A percentile compares a stretch with the other conserved stretches of the same genome.
These are phyloP conservation scores for Sebastes diploproa DNA, from an alignment of 2,797 vertebrate genomes.

Conservation along the genomic window DNA sequence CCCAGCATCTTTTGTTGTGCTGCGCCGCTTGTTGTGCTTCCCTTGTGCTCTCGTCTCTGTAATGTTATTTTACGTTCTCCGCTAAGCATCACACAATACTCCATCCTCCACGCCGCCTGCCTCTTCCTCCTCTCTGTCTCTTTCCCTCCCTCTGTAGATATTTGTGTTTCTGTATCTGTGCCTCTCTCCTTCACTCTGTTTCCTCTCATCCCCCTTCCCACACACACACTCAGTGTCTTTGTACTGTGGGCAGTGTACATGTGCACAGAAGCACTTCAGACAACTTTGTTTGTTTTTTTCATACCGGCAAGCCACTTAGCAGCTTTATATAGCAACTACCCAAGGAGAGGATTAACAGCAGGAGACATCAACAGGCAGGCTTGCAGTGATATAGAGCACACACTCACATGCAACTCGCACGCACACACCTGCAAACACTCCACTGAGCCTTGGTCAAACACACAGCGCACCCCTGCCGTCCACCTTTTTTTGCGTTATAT, in stretches of 20 bases:
- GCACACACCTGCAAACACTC: conserved; percentile 13
- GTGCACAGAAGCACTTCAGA: conserved; percentile 72
- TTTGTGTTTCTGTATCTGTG: conserved; percentile 56
- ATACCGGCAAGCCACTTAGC: conserved; percentile 76
- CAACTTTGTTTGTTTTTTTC: conserved; percentile 65
- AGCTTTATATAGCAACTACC: conserved; percentile 79
- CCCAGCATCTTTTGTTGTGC: conserved; percentile 18
- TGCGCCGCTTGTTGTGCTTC: conserved; percentile 38
- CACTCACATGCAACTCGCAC: background rate
- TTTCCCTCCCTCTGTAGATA: conserved; percentile 59
- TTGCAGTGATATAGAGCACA: conserved; percentile 49
- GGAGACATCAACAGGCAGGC: conserved; percentile 71
- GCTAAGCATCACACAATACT: conserved; percentile 61
- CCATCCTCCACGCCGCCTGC: conserved; percentile 42
- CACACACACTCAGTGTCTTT: conserved; percentile 67
- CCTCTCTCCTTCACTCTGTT: conserved; percentile 52
- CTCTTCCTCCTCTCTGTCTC: conserved; percentile 32
- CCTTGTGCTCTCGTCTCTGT: conserved; percentile 31
- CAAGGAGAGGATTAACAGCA: conserved; percentile 79
- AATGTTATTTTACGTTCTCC: conserved; percentile 51
- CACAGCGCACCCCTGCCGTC: conserved; percentile 27
- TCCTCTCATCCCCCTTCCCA: conserved; percentile 68
- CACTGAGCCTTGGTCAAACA: conserved; percentile 19
- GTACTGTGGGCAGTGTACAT: conserved; percentile 68
- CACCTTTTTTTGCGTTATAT: conserved; percentile 54